Evolutionary conservation across 2,888 invertebrate species (phyloP), one percentile per base, ranked within the genome.

Genomic region (Cataglyphis altisquamis): DNA sequence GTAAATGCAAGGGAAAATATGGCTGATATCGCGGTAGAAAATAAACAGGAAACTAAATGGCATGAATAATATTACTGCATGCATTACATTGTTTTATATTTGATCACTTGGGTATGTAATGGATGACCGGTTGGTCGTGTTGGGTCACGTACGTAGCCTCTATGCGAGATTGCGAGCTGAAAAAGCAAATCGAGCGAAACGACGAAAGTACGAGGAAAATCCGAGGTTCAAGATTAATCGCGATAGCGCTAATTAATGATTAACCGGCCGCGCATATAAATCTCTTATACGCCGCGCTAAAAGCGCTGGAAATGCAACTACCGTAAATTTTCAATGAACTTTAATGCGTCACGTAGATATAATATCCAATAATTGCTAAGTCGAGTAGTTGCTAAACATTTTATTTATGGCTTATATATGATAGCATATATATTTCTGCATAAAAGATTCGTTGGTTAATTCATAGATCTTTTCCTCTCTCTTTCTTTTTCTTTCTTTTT

Each of bases 181-280:
- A 78, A 78, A 78, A 57, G 57, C 57, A 45, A 21, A 60, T 45
- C 32, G 67, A 67, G 67, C 77, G 77, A 29, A 52, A 52, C 66
- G 77, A 60, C 41, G 57, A 70, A 60, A 21, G 70, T 41, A 15
- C 18, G 29, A 41, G 68, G 57, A 78, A 78, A 78, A 45, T 57
- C 41, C 48, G 70, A 15, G 70, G 32, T 45, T 55, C 32, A 25
- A 78, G 70, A 70, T 70, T 78, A 78, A 78, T 78, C 60, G 78
- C 70, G 78, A 78, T 78, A 78, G 21, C 70, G 78, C 70, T 78
- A 78, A 78, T 78, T 78, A 78, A 78, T 70, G 78, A 78, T 78
- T 78, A 78, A 78, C 78, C 60, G 45, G 41, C 41, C 45, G 78
- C 70, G 78, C 66, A 29, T 32, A 70, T 78, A 70, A 78, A 78